Base-by-base conservation (phyloP, 2,797 vertebrate genomes). In the Muscicapa comitata region DNA sequence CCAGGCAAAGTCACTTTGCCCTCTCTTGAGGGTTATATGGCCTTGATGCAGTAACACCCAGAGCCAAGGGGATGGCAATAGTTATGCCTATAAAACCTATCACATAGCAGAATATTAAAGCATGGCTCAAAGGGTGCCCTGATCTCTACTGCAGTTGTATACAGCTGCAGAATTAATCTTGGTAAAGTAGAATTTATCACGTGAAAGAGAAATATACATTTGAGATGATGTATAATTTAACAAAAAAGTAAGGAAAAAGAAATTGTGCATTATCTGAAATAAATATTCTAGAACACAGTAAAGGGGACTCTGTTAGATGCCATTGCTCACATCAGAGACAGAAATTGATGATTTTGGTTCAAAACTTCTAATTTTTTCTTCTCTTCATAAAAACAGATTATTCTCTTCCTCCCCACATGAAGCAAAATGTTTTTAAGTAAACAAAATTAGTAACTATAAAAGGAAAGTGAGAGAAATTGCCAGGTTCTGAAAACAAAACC, bases 151-250 rank as follows among this genome's bases (percentile, higher is more conserved):
- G 85, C 95, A 83, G 86, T 84, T 94, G 95, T 96, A 86, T 20
- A 86, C 70, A 90, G 94, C 93, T 45, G 76, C 95, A 91, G 87
- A 98, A 97, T 97, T 96, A 96, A 97, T 97, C 95, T 95, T 62
- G 82, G 95, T 87, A 93, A 84, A 95, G 97, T 94, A 97, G 94
- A 96, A 97, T 97, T 97, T 95, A 96, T 97, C 97, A 97, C 76
- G 95, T 97, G 96, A 96, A 98, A 97, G 96, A 91, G 92, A 86
- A 92, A 97, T 95, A 97, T 68, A 87, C 95, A 97, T 98, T 96
- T 95, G 95, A 95, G 87, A 96, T 96, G 93, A 97, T 97, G 96
- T 94, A 97, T 96, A 97, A 97, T 97, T 98, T 96, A 98, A 94
- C 40, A 26, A 88, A 94, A 95, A 96, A 95, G 45, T 76, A 94